Evolutionary conservation across 2,888 invertebrate genomes (phyloP).

Genomic region (Crocallis elinguaria): DNA sequence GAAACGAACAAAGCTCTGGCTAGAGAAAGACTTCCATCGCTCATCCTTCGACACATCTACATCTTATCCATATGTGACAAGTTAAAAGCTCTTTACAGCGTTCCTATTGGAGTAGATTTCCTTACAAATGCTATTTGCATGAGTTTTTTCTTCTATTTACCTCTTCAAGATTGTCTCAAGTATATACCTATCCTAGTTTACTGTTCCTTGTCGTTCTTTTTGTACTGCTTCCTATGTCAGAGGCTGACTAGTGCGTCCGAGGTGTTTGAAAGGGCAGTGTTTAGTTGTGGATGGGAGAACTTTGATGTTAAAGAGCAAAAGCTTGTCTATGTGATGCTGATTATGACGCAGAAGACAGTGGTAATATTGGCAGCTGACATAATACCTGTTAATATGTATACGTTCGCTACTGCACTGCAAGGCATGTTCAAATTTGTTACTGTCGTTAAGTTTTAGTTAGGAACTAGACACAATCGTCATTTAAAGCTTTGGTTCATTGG

Average conservation of each 20-base stretch:
- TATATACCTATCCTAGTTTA: conserved; percentile 64
- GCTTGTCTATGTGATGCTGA: conserved; percentile 58
- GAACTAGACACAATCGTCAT: background rate
- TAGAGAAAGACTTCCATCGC: conserved; percentile 46
- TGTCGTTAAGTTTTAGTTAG: conserved; percentile 51
- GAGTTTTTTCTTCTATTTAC: conserved; percentile 62
- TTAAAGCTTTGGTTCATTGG: too few relatives aligned
- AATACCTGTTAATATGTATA: conserved; percentile 71
- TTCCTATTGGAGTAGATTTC: conserved; percentile 70
- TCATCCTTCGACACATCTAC: conserved; percentile 58
- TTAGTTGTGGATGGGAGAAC: conserved; percentile 75
- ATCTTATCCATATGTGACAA: conserved; percentile 53
- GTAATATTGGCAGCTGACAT: conserved; percentile 68
- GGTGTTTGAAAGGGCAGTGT: conserved; percentile 62
- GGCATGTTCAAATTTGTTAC: conserved; percentile 73
- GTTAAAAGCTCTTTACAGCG: conserved; percentile 61
- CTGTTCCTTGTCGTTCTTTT: conserved; percentile 65
- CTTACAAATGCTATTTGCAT: conserved; percentile 66
- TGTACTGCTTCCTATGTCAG: conserved; percentile 73
- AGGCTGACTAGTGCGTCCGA: conserved; percentile 65
- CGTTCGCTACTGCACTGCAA: conserved; percentile 69
- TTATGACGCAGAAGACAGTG: conserved; percentile 65
- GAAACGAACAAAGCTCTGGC: conserved; percentile 41
- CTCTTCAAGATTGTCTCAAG: conserved; percentile 57
- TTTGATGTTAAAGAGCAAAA: conserved; percentile 61